A percentile compares a stretch with the other conserved stretches of the same genome.
Evolutionary conservation across 2,888 invertebrate species (phyloP).

Genomic region (Philonicus albiceps): DNA sequence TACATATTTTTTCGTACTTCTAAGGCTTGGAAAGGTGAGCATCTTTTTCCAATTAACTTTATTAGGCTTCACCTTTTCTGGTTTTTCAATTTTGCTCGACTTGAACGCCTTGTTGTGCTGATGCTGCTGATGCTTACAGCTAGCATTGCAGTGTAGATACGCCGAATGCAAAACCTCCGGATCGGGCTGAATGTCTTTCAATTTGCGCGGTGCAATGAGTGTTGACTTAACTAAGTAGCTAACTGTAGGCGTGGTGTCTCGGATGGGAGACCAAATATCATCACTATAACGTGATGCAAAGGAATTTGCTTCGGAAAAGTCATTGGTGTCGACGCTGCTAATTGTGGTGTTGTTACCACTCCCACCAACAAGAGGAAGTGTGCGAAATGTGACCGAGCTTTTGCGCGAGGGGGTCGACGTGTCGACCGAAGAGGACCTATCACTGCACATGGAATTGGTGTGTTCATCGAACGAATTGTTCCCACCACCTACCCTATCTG

Average conservation of each 20-base stretch:
- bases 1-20: constrained; percentile 55
- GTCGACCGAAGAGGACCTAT: constrained; percentile 55
- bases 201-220: constrained; percentile 56
- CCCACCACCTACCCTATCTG: constrained; percentile 43
- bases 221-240: constrained; percentile 43
- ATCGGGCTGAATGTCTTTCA: constrained; percentile 58
- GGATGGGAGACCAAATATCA: background rate
- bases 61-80: constrained; percentile 16
- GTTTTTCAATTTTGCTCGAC: constrained; percentile 43
- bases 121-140: background rate
- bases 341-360: background rate
- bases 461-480: constrained; percentile 48
- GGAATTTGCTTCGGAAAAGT: constrained; percentile 7
- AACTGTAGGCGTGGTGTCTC: background rate
- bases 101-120: background rate
- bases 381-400: constrained; percentile 61
- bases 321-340: background rate
- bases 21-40: constrained; percentile 44
- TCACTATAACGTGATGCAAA: constrained; percentile 39
- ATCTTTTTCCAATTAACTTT: constrained; percentile 34
- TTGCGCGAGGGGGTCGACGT: constrained; percentile 57
- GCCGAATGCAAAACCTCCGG: constrained; percentile 54
- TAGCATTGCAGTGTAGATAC: constrained; percentile 45
- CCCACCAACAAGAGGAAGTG: background rate
- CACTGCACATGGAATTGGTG: constrained; percentile 55